Conservation (phyloP, 2,797 vertebrate species). For the Sebastes matsubarae region DNA sequence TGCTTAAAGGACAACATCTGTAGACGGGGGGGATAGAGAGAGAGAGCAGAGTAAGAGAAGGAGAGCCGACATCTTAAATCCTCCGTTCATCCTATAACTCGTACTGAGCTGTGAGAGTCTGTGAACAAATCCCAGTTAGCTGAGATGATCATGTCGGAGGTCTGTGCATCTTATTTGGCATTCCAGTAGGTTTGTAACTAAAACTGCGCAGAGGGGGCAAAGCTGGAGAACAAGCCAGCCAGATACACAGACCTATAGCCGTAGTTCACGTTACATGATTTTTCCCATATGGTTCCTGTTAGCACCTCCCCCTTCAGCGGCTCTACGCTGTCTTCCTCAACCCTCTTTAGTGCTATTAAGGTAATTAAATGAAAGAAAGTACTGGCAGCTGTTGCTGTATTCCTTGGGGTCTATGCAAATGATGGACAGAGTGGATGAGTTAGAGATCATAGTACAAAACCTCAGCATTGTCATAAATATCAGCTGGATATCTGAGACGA, state of each 20-base stretch:
- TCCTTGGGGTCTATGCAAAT: slow-evolving; percentile 22
- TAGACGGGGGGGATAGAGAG: slow-evolving; percentile 20
- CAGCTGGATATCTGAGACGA: not conserved
- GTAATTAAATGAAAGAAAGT: slow-evolving; percentile 55
- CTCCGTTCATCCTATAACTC: slow-evolving; percentile 35
- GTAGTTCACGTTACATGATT: slow-evolving; percentile 45
- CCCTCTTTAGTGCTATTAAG: slow-evolving; percentile 56
- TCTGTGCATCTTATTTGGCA: slow-evolving; percentile 42
- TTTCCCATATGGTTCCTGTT: slow-evolving; percentile 68
- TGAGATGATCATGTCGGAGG: slow-evolving; percentile 28
- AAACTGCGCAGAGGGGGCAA: slow-evolving; percentile 1
- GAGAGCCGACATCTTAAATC: slow-evolving; percentile 39
- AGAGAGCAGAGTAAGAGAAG: not conserved
- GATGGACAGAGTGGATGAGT: slow-evolving; percentile 16
- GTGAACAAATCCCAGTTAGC: slow-evolving; percentile 39
- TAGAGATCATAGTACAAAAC: not conserved
- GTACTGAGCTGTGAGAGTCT: slow-evolving; percentile 25
- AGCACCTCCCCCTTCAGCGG: slow-evolving; percentile 32
- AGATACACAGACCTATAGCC: slow-evolving; percentile 26
- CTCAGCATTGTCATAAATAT: slow-evolving; percentile 12
- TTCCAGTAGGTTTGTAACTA: slow-evolving; percentile 36
- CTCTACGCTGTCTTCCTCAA: slow-evolving; percentile 22
- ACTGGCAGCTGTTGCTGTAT: slow-evolving; percentile 37
- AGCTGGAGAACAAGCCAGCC: slow-evolving; percentile 3
- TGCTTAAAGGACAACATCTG: slow-evolving; percentile 86